These are phyloP conservation scores for Hemibagrus wyckioides DNA, from an alignment of 2,113 vertebrate species.

Conservation along the genomic window DNA sequence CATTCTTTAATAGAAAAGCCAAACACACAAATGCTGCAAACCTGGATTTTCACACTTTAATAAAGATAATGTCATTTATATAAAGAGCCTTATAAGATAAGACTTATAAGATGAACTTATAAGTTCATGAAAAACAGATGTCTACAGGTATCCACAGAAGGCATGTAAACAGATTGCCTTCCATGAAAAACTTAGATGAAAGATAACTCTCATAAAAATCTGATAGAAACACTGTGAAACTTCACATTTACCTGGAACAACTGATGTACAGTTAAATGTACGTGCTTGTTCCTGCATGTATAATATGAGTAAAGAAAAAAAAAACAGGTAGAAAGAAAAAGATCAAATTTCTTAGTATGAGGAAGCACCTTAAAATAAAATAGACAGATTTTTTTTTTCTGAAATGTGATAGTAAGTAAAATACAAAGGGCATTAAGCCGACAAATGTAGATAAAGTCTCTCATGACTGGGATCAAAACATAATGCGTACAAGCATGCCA, in stretches of 20 bases:
- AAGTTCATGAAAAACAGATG: conserved; percentile 24
- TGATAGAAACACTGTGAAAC: neutral
- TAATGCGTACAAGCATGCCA: neutral
- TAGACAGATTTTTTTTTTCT: neutral
- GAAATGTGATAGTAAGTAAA: neutral
- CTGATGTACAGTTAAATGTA: neutral
- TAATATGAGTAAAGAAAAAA: neutral
- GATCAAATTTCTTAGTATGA: neutral
- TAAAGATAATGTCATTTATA: neutral
- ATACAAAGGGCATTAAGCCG: neutral
- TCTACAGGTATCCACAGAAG: neutral
- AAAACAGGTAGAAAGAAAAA: neutral
- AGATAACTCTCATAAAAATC: neutral
- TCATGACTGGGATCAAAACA: neutral
- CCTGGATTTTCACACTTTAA: conserved; percentile 24
- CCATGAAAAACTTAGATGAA: neutral
- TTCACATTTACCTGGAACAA: neutral
- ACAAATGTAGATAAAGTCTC: neutral
- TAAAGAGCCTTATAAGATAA: neutral
- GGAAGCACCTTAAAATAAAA: conserved; percentile 5
- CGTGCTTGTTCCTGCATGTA: neutral
- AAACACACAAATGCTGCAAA: neutral
- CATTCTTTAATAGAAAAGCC: conserved; percentile 5
- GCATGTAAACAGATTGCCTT: neutral
- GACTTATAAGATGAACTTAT: conserved; percentile 12